Conservation (phyloP, 1,140 invertebrate species). For the Rhyzopertha dominica region DNA sequence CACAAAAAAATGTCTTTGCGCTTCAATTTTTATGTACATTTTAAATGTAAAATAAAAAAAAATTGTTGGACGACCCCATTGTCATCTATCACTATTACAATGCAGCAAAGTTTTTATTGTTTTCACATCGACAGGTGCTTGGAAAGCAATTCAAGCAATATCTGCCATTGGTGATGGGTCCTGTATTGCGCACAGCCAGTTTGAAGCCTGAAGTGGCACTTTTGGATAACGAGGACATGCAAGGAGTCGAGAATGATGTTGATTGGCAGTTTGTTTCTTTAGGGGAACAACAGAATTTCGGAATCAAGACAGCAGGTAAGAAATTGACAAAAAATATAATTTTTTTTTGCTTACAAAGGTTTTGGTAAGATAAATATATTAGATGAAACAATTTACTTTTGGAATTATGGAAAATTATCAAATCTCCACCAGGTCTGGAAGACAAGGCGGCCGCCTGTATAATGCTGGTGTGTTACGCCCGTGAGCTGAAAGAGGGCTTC, state of each 20-base stretch:
- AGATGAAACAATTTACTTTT: too few relatives aligned
- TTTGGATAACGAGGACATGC: conserved; percentile 87
- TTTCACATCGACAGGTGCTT: too few relatives aligned
- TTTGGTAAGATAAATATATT: too few relatives aligned
- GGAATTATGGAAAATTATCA: too few relatives aligned
- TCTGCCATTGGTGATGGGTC: conserved; percentile 94
- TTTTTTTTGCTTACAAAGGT: too few relatives aligned
- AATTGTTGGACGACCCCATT: too few relatives aligned
- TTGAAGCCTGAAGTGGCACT: conserved; percentile 97
- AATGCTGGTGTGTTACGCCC: conserved; percentile 98
- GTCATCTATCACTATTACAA: too few relatives aligned
- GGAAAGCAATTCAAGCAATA: conserved; percentile 94
- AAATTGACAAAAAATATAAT: too few relatives aligned
- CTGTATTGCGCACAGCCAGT: conserved; percentile 90
- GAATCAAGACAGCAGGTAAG: conserved; percentile 77
- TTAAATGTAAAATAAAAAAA: too few relatives aligned
- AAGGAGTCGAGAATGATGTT: conserved; percentile 81
- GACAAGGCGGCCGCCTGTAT: conserved; percentile 99
- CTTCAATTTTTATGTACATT: too few relatives aligned
- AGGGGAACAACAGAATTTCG: conserved; percentile 93
- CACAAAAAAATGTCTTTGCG: conserved; percentile 9
- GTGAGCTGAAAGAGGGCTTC: conserved; percentile 95
- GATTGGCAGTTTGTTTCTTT: conserved; percentile 98
- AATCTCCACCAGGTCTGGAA: conserved; percentile 69
- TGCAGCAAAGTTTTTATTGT: too few relatives aligned